Evolutionary conservation across 2,888 invertebrate species (phyloP).

Genomic region (Diaphora mendica): DNA sequence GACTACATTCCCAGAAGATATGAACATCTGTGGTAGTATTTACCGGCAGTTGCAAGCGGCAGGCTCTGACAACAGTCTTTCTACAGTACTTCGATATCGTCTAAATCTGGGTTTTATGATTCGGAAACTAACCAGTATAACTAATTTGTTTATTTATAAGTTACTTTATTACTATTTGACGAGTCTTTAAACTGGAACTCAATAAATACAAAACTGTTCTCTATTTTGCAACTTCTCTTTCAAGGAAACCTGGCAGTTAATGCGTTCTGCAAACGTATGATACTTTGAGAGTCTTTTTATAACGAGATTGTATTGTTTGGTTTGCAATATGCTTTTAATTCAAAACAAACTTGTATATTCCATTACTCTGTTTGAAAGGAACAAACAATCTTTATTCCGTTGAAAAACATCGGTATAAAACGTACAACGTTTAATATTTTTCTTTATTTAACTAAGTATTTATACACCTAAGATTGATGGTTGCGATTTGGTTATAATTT

Average conservation of each 20-base stretch:
- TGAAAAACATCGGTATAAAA: constrained; percentile 28
- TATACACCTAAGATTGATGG: background rate
- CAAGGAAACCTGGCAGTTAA: background rate
- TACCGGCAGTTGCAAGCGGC: too few relatives aligned
- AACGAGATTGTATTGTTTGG: constrained; percentile 11
- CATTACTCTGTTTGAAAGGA: constrained; percentile 27
- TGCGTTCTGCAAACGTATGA: background rate
- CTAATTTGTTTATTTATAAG: too few relatives aligned
- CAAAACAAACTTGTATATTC: constrained; percentile 38
- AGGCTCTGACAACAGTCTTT: too few relatives aligned
- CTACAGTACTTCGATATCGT: too few relatives aligned
- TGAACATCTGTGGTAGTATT: too few relatives aligned
- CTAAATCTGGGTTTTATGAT: too few relatives aligned
- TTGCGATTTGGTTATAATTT: background rate
- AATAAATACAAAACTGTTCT: background rate
- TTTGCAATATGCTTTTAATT: constrained; percentile 23
- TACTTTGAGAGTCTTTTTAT: background rate
- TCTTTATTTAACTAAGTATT: constrained; percentile 6
- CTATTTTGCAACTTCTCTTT: background rate
- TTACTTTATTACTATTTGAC: too few relatives aligned
- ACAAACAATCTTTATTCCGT: constrained; percentile 31
- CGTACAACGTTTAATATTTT: constrained; percentile 27
- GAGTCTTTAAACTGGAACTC: too few relatives aligned
- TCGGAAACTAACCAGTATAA: too few relatives aligned
- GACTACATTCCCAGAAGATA: too few relatives aligned